A percentile compares a stretch with the other conserved stretches of the same genome.
Evolutionary conservation across 2,797 vertebrate species (phyloP).

Genomic region (Carapus acus): DNA sequence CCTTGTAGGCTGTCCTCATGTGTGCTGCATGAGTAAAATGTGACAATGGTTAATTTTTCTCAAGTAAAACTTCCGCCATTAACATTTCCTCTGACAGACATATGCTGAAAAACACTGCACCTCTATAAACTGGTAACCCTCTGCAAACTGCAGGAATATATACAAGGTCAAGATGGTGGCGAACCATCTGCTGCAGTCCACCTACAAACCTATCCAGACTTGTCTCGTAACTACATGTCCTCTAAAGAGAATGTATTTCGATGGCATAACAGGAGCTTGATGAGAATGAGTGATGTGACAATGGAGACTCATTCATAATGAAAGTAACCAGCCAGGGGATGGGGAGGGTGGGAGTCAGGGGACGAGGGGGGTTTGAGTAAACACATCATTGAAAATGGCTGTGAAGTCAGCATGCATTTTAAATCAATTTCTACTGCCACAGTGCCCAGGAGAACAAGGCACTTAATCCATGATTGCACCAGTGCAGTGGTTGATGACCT

Average conservation of each 20-base stretch:
- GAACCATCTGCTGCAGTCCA: constrained; percentile 9
- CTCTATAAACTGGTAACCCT: constrained; percentile 44
- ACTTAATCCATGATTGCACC: constrained; percentile 36
- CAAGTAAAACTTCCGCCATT: constrained; percentile 31
- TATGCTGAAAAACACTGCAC: constrained; percentile 55
- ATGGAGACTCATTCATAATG: constrained; percentile 17
- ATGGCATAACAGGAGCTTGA: constrained; percentile 5
- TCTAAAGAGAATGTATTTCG: constrained; percentile 9
- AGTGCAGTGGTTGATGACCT: constrained; percentile 14
- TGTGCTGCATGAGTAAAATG: constrained; percentile 39
- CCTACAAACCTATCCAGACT: constrained; percentile 12
- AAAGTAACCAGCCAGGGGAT: constrained; percentile 11
- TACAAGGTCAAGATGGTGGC: constrained; percentile 24
- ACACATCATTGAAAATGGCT: neutral
- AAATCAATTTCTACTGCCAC: constrained; percentile 7
- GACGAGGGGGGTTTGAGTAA: neutral
- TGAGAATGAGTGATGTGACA: constrained; percentile 14
- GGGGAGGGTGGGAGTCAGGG: neutral
- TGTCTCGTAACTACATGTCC: constrained; percentile 9
- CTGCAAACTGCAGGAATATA: constrained; percentile 54
- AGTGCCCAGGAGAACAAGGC: constrained; percentile 49
- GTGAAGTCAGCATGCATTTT: constrained; percentile 14
- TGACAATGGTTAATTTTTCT: constrained; percentile 34
- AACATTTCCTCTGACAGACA: constrained; percentile 53
- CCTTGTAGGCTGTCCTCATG: constrained; percentile 41